Percentiles rank a stretch among this genome's conserved stretches.
Conservation (phyloP, 1,140 invertebrate genomes). For the Microplitis mediator region DNA sequence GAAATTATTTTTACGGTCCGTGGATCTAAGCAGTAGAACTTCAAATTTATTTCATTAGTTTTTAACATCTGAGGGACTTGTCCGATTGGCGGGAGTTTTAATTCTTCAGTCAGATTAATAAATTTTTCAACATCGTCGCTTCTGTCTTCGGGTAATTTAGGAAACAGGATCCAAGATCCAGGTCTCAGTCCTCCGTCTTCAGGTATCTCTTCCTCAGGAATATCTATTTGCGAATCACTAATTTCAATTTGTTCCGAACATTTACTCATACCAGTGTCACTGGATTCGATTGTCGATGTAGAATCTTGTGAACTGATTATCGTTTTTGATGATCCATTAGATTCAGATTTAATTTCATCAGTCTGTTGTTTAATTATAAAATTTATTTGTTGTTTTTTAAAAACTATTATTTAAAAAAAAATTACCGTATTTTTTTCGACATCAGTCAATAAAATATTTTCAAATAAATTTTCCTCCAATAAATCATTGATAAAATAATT, state of each 20-base stretch:
- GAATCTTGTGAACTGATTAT: constrained; percentile 22
- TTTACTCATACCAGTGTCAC: constrained; percentile 30
- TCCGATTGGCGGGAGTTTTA: constrained; percentile 41
- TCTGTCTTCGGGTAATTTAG: constrained; percentile 29
- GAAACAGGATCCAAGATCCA: constrained; percentile 43
- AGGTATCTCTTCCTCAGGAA: constrained; percentile 32
- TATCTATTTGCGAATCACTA: constrained; percentile 41
- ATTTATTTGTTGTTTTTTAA: not conserved
- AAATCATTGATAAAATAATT: not conserved
- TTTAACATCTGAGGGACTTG: constrained; percentile 41
- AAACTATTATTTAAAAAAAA: not conserved
- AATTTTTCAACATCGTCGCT: constrained; percentile 47
- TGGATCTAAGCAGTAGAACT: constrained; percentile 57
- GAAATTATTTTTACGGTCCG: constrained; percentile 52
- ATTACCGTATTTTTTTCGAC: too few species aligned
- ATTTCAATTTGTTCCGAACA: constrained; percentile 38
- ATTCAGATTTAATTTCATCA: not conserved
- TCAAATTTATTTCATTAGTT: constrained; percentile 45
- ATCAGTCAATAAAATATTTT: too few species aligned
- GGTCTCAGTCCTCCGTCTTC: constrained; percentile 41
- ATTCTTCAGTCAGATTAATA: constrained; percentile 32
- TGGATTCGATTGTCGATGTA: constrained; percentile 16
- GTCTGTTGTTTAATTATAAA: not conserved
- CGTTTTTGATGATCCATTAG: constrained; percentile 35
- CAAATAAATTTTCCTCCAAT: too few species aligned